Percentiles rank a stretch among this genome's conserved stretches.
These are phyloP conservation scores for Calliscelio sp. DNA, from an alignment of 2,888 invertebrate genomes.

Conservation along the genomic window DNA sequence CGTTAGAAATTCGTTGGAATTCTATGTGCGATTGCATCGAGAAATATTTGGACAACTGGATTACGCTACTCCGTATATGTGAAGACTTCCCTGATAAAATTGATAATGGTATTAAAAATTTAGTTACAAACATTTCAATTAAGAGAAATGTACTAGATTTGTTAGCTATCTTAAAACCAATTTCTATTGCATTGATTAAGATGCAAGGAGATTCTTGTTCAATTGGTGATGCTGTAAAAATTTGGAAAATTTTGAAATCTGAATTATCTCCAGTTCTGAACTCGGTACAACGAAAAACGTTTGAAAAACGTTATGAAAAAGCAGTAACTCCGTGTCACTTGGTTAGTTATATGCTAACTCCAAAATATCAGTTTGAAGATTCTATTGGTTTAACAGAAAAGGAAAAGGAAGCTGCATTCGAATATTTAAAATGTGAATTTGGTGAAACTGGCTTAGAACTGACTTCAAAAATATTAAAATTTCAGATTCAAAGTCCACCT, in stretches of 20 bases:
- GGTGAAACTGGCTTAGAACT: neutral
- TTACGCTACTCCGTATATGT: conserved; percentile 1
- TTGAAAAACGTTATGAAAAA: conserved; percentile 6
- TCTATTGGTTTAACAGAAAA: neutral
- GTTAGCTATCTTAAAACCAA: conserved; percentile 13
- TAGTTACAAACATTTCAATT: conserved; percentile 17
- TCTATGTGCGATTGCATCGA: conserved; percentile 28
- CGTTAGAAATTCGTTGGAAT: conserved; percentile 34
- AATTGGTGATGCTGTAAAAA: conserved; percentile 41
- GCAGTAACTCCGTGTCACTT: conserved; percentile 7
- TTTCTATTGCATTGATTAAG: conserved; percentile 11
- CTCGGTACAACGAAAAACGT: conserved; percentile 4
- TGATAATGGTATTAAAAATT: neutral
- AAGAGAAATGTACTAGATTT: conserved; percentile 24
- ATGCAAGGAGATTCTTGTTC: conserved; percentile 30
- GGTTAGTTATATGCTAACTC: conserved; percentile 3
- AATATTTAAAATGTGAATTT: conserved; percentile 1
- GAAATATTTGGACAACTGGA: conserved; percentile 28
- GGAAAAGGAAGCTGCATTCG: conserved; percentile 5
- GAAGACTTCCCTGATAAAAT: conserved; percentile 14
- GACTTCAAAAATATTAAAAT: conserved; percentile 9
- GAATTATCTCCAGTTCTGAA: neutral
- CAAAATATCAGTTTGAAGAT: conserved; percentile 16
- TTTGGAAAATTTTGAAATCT: conserved; percentile 37
- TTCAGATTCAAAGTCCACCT: neutral